phyloP scores from a whole-genome alignment of 2,888 invertebrate species.

The Scelioninae gen. 1 region DNA sequence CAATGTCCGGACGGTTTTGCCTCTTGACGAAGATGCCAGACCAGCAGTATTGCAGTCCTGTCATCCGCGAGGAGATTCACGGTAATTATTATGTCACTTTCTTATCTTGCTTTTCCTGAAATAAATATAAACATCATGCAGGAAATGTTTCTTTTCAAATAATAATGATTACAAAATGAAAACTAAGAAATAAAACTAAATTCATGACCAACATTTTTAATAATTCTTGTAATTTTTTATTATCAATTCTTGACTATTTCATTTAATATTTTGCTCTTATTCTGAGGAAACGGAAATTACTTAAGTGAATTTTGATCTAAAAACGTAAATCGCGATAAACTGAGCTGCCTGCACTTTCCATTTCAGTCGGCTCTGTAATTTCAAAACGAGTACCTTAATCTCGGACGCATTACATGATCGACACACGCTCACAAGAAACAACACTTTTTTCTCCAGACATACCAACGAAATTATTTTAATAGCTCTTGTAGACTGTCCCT shows the following conservation, averaged over 20 bases:
- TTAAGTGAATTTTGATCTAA: slow-evolving; percentile 27
- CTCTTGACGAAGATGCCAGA: slow-evolving; percentile 93
- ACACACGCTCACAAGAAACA: slow-evolving; percentile 30
- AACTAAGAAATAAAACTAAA: neutral
- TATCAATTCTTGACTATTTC: neutral
- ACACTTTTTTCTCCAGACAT: slow-evolving; percentile 53
- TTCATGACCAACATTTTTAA: neutral
- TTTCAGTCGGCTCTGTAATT: slow-evolving; percentile 74
- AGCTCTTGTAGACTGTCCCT: slow-evolving; percentile 27
- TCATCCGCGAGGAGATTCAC: slow-evolving; percentile 96
- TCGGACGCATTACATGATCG: slow-evolving; percentile 50
- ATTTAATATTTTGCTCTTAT: neutral
- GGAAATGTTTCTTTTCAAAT: neutral
- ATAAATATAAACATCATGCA: too few relatives aligned
- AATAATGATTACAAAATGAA: too few relatives aligned
- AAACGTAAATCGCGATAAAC: slow-evolving; percentile 24
- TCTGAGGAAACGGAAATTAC: slow-evolving; percentile 30
- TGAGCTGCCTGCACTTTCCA: slow-evolving; percentile 57
- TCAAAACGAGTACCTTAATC: slow-evolving; percentile 67
- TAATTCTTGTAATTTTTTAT: slow-evolving; percentile 6
- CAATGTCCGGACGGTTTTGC: slow-evolving; percentile 91
- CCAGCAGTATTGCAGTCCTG: slow-evolving; percentile 97
- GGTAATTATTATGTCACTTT: slow-evolving; percentile 84
- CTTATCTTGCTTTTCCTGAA: neutral
- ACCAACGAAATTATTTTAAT: slow-evolving; percentile 59